Conservation (phyloP, 2,113 vertebrate species). For the Tinamus guttatus region DNA sequence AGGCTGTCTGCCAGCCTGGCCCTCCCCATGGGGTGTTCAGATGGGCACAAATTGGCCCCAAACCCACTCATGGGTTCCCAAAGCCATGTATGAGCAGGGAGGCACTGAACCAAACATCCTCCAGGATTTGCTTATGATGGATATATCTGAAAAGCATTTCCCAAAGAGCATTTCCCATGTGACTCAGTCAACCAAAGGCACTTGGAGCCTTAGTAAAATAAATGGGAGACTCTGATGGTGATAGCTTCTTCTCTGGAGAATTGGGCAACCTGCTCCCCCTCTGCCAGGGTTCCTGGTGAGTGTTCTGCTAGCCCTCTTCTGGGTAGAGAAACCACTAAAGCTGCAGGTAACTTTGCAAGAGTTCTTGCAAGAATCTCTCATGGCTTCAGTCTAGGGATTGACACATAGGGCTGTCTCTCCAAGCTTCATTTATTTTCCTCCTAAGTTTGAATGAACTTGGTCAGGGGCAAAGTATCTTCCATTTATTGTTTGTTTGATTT, state of each 20-base stretch:
- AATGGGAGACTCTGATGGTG: conserved; percentile 18
- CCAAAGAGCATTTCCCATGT: conserved; percentile 54
- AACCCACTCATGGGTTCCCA: accelerated
- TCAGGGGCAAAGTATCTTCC: conserved; percentile 33
- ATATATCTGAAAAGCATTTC: conserved; percentile 47
- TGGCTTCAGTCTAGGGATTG: conserved; percentile 11
- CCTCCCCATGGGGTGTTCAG: background rate
- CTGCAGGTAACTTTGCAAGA: background rate
- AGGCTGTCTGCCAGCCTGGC: background rate
- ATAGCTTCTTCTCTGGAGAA: conserved; percentile 32
- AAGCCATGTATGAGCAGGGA: conserved; percentile 22
- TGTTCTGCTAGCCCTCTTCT: background rate
- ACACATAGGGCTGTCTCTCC: background rate
- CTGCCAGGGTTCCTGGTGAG: background rate
- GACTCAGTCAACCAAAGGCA: conserved; percentile 48
- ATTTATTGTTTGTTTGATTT: conserved; percentile 40
- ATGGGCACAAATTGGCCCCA: background rate
- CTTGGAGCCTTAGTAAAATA: background rate
- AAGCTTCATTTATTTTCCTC: conserved; percentile 36
- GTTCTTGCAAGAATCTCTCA: conserved; percentile 30
- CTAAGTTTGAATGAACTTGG: conserved; percentile 3
- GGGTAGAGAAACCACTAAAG: conserved; percentile 25
- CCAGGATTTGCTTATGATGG: conserved; percentile 41
- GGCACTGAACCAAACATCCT: background rate
- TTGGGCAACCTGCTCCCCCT: background rate